Evolutionary conservation across 53 echinoderm and acorn worm species (phyloP).

Genomic region (Pentamera pediparva): DNA sequence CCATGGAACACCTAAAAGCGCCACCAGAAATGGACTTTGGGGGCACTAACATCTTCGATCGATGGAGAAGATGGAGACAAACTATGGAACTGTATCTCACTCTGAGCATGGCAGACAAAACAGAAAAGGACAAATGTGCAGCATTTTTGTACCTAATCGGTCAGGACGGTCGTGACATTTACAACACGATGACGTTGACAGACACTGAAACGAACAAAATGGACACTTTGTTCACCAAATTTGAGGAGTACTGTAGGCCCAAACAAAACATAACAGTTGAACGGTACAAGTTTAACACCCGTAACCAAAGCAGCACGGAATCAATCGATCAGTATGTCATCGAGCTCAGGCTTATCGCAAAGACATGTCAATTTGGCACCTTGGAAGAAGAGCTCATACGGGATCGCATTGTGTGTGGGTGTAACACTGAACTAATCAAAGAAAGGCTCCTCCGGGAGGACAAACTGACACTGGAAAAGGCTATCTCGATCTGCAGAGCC

Average conservation of each 20-base stretch:
- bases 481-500: background rate
- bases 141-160: constrained; percentile 14
- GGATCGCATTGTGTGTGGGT: constrained; percentile 13
- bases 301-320: background rate
- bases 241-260: background rate
- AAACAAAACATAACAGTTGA: constrained; percentile 19
- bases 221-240: background rate
- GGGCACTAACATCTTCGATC: background rate
- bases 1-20: background rate
- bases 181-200: background rate
- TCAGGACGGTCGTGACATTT: constrained; percentile 1
- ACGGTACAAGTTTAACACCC: constrained; percentile 4
- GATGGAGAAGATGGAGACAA: background rate
- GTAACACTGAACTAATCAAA: background rate
- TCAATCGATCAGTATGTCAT: constrained; percentile 7
- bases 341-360: background rate
- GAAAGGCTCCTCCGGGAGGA: background rate
- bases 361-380: background rate
- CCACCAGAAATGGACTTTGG: background rate
- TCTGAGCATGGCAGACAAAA: background rate
- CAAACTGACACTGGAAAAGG: background rate
- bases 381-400: background rate
- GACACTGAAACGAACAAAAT: background rate
- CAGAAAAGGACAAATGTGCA: background rate
- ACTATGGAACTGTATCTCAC: background rate